Conservation (phyloP, 2,113 vertebrate genomes). For the Oreochromis aureus region DNA sequence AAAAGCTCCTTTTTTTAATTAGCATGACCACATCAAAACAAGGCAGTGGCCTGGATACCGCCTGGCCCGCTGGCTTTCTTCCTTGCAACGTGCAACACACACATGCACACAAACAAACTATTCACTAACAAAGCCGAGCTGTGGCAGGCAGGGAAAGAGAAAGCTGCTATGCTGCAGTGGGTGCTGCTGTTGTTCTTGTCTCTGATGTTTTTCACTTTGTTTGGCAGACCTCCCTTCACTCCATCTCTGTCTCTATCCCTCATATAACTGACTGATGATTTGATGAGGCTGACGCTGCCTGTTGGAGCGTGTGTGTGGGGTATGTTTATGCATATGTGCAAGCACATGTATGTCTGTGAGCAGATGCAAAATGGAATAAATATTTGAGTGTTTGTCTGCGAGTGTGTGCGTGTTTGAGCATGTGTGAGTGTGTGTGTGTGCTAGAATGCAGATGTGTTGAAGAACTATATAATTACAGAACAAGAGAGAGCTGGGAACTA, state of each 20-base stretch:
- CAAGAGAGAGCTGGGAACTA: slow-evolving; percentile 47
- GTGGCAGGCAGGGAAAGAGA: slow-evolving; percentile 40
- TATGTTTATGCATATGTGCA: not conserved
- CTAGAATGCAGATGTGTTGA: slow-evolving; percentile 43
- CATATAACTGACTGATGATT: slow-evolving; percentile 52
- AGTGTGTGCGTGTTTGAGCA: not conserved
- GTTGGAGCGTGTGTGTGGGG: not conserved
- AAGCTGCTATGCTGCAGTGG: slow-evolving; percentile 39
- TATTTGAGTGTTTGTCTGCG: not conserved
- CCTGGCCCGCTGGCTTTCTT: slow-evolving; percentile 56
- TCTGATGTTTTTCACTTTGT: slow-evolving; percentile 66
- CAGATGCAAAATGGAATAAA: slow-evolving; percentile 34
- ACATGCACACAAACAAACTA: slow-evolving; percentile 33
- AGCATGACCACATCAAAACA: slow-evolving; percentile 68
- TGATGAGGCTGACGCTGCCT: slow-evolving; percentile 36
- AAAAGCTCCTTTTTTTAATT: slow-evolving; percentile 46
- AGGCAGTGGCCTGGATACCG: slow-evolving; percentile 63
- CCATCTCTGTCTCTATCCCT: slow-evolving; percentile 14
- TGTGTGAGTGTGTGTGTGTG: not conserved
- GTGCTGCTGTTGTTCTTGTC: slow-evolving; percentile 47
- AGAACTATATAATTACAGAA: slow-evolving; percentile 62
- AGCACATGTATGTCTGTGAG: not conserved
- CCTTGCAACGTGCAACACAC: slow-evolving; percentile 26
- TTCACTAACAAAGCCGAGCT: slow-evolving; percentile 47
- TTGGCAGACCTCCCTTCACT: slow-evolving; percentile 56